Base-by-base conservation (phyloP, 2,797 vertebrate genomes). In the Enteromius mattozi region DNA sequence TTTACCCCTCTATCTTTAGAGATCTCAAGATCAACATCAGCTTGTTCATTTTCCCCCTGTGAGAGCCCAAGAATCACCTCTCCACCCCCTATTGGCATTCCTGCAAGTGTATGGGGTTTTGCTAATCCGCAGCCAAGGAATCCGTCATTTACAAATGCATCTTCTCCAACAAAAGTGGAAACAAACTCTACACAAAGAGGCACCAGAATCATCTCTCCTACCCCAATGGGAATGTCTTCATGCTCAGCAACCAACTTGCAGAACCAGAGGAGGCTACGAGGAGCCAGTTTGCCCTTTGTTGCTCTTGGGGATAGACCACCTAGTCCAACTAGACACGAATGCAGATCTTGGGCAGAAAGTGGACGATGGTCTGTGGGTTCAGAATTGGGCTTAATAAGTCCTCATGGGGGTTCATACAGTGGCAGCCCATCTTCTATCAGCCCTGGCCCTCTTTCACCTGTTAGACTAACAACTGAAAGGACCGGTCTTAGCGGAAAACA, bases 1-100 rank as follows among this genome's bases (percentile, higher is more conserved):
- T 95, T 95, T 59, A 94, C 95, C 33, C 95, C 95, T 0, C 87
- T 95, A 4, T 93, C 91, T 33, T 82, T 95, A 86, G 95, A 95
- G 65, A 90, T 94, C 0, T 90, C 92, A 19, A 88, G 93, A 51
- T 81, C 92, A 19, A 89, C 92, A 0, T 89, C 92, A 5, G 40
- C 84, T 42, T 90, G 5, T 83, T 91, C 89, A 8, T 86, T 89
- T 13, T 89, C 90, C 10, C 85, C 86, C 0, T 92, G 90, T 35
- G 42, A 70, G 2, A 95, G 93, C 85, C 93, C 80, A 35, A 90
- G 1, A 19, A 65, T 95, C 17, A 92, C 92, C 14, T 94, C 95
- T 2, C 94, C 95, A 0, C 93, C 93, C 35, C 94, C 93, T 6
- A 94, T 94, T 14, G 93, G 93, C 0, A 89, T 93, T 27, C 89